Evolutionary conservation across 2,888 invertebrate genomes (phyloP), one percentile per base, ranked within the genome.

Genomic region (Seladonia tumulorum): DNA sequence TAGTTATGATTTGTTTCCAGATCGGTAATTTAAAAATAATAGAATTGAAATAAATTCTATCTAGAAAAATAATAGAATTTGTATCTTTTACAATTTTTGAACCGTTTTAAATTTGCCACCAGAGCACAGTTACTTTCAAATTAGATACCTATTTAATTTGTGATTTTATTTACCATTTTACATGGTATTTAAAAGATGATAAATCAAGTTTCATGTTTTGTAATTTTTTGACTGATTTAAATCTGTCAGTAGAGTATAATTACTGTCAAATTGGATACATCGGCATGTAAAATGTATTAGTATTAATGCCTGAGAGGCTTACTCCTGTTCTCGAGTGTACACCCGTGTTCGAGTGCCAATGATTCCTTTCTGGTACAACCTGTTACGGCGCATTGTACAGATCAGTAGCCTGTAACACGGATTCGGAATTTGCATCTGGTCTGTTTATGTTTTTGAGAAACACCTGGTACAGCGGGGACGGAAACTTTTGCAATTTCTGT

Each of bases 401-500:
- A 72, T 81, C 47, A 49, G 29, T 22, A n/a, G n/a, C 8, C 12
- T 5, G 1, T 39, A 8, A n/a, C 35, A 16, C 16, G 47, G 16
- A 22, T 76, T 35, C 22, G 47, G 14, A 63, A 70, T 79, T 75
- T 57, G 53, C 35, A 14, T 75, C 35, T n/a, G 39, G 70, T 76
- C 57, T 29, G 57, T 74, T 79, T 49, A 29, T 57, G 75, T 68
- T 75, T 81, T 57, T 66, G 68, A 12, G 63, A 18, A 53, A 63
- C 76, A 73, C 70, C 63, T 71, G 84, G 49, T 79, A 79, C 76
- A 82, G 57, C 88, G 82, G 85, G 87, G 60, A 60, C 79, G 76
- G 68, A 88, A 91, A 91, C 85, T 88, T 87, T 90, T 81, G 78
- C 83, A 83, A 79, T 81, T 81, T 68, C 82, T 63, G 79, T 83